Conservation (phyloP, 2,113 vertebrate species). For the Panthera tigris region DNA sequence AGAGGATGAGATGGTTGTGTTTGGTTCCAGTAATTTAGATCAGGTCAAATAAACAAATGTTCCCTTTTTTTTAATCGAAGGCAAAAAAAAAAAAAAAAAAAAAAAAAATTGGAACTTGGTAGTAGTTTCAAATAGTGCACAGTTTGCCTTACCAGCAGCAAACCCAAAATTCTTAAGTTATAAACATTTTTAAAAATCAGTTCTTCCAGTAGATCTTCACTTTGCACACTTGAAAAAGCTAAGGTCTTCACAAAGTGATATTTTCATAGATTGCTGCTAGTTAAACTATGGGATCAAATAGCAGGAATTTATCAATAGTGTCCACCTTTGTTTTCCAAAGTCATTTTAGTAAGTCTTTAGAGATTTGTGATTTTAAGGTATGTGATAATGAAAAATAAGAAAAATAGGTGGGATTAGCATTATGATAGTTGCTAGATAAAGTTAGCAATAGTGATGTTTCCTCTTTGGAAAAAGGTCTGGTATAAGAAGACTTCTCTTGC, state of each 20-base stretch:
- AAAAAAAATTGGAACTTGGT: neutral
- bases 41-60: slow-evolving; percentile 40
- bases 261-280: neutral
- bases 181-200: neutral
- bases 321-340: neutral
- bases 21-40: slow-evolving; percentile 60
- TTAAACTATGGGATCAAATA: slow-evolving; percentile 16
- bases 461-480: neutral
- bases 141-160: neutral
- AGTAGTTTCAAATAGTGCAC: slow-evolving; percentile 17
- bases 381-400: neutral
- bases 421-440: neutral
- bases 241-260: neutral
- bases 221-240: neutral
- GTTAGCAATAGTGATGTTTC: neutral
- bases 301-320: neutral
- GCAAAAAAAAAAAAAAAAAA: slow-evolving; percentile 13
- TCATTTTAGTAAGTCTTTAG: neutral
- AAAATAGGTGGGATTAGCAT: neutral
- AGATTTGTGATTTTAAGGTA: slow-evolving; percentile 8
- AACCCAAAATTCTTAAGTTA: neutral
- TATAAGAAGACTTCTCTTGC: neutral
- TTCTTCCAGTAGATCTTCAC: neutral
- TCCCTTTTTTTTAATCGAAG: slow-evolving; percentile 50
- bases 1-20: slow-evolving; percentile 58